Percentiles rank a stretch among this genome's conserved stretches.
These are phyloP conservation scores for Charadrius vociferus DNA, from an alignment of 2,113 vertebrate genomes.

Conservation along the genomic window DNA sequence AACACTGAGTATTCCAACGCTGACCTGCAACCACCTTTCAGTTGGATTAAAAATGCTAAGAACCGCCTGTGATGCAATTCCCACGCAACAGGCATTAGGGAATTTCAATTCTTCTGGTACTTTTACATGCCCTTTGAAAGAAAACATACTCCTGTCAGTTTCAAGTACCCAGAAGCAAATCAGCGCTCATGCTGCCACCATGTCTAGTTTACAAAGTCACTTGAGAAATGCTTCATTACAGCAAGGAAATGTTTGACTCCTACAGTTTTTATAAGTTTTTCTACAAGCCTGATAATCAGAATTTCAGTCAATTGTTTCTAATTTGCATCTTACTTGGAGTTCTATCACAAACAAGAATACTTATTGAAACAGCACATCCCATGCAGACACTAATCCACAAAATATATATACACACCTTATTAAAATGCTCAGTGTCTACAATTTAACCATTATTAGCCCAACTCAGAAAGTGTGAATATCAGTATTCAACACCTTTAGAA, in stretches of 20 bases:
- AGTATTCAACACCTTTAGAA: background rate
- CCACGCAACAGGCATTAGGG: conserved; percentile 90
- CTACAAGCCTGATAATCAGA: background rate
- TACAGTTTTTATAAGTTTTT: background rate
- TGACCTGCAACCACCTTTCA: conserved; percentile 93
- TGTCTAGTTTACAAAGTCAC: background rate
- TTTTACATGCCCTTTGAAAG: conserved; percentile 78
- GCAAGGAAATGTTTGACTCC: background rate
- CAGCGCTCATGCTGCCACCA: background rate
- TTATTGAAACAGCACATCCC: background rate
- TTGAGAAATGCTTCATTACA: background rate
- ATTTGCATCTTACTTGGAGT: background rate
- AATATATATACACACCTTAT: background rate
- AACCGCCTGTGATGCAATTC: conserved; percentile 89
- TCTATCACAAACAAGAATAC: background rate
- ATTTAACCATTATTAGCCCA: background rate
- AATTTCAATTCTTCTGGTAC: conserved; percentile 92
- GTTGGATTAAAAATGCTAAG: conserved; percentile 90
- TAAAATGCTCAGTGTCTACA: background rate
- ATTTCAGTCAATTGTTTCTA: background rate
- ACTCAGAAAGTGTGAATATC: background rate
- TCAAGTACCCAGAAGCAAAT: background rate
- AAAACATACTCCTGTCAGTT: background rate
- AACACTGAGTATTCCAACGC: conserved; percentile 79
- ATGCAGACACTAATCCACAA: background rate